Evolutionary conservation across 2,888 invertebrate species (phyloP).

Genomic region (Cataglyphis altisquamis): DNA sequence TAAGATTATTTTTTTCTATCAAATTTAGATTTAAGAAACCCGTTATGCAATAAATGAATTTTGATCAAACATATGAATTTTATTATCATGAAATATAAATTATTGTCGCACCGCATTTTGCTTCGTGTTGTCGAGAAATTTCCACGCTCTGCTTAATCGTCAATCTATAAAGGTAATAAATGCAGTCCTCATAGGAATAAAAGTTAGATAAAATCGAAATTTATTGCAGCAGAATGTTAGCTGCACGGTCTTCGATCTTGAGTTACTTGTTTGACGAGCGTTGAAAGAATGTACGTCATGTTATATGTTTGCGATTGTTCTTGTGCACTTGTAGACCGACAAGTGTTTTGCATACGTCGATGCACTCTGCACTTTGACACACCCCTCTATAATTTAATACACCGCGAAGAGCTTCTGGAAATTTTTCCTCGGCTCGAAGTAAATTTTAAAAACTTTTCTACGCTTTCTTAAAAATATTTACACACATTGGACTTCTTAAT

Average conservation of each 20-base stretch:
- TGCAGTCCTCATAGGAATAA: background rate
- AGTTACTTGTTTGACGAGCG: conserved; percentile 65
- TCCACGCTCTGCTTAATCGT: conserved; percentile 57
- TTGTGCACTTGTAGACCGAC: conserved; percentile 8
- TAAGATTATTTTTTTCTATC: background rate
- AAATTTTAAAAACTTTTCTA: background rate
- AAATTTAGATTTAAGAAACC: background rate
- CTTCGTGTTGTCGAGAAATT: conserved; percentile 52
- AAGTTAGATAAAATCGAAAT: conserved; percentile 64
- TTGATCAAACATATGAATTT: background rate
- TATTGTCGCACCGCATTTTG: conserved; percentile 18
- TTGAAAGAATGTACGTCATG: conserved; percentile 57
- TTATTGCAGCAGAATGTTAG: conserved; percentile 56
- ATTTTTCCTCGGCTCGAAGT: background rate
- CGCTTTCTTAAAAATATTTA: background rate
- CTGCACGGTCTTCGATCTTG: conserved; percentile 59
- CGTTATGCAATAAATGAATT: background rate
- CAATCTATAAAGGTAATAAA: conserved; percentile 18
- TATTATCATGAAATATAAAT: conserved; percentile 13
- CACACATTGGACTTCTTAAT: background rate
- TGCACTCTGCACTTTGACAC: conserved; percentile 40
- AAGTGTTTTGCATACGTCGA: conserved; percentile 50
- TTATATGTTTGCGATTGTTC: conserved; percentile 40
- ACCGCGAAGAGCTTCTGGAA: conserved; percentile 1
- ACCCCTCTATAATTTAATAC: conserved; percentile 63